These are phyloP conservation scores for Drosophila ezoana DNA, from an alignment of 2,888 invertebrate species.

Conservation along the genomic window DNA sequence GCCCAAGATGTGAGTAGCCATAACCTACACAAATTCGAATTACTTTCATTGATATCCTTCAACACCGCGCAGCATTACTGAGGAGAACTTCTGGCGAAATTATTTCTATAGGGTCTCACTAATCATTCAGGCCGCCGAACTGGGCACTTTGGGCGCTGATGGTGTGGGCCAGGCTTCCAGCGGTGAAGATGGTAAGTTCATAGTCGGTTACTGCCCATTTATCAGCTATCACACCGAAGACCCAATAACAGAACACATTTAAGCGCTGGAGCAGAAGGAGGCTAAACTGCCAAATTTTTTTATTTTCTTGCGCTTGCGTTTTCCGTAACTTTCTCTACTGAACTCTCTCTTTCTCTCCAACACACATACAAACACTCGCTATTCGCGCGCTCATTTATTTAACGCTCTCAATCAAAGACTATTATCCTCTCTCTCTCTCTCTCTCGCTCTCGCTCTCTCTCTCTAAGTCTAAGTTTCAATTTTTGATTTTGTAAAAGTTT, in stretches of 20 bases:
- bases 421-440: conserved; percentile 26
- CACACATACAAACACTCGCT: conserved; percentile 54
- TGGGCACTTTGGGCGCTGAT: conserved; percentile 85
- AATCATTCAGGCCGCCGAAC: conserved; percentile 97
- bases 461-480: conserved; percentile 64
- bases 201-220: conserved; percentile 19
- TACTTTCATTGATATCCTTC: background rate
- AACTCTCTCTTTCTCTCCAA: conserved; percentile 30
- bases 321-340: conserved; percentile 38
- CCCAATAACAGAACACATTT: conserved; percentile 38
- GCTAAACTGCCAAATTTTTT: conserved; percentile 32
- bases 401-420: conserved; percentile 39
- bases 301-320: conserved; percentile 58
- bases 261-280: conserved; percentile 20
- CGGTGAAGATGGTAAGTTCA: conserved; percentile 85
- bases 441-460: conserved; percentile 45
- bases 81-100: conserved; percentile 99
- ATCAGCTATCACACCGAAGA: conserved; percentile 34
- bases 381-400: conserved; percentile 62
- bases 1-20: conserved; percentile 96
- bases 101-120: conserved; percentile 99
- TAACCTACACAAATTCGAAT: background rate
- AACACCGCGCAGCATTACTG: conserved; percentile 90
- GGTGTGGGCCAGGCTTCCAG: conserved; percentile 85
- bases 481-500: conserved; percentile 42